A percentile compares a stretch with the other conserved stretches of the same genome.
These are phyloP conservation scores for Phenganax subtilis DNA, from an alignment of 92 coral and sea anemone species.

Conservation along the genomic window DNA sequence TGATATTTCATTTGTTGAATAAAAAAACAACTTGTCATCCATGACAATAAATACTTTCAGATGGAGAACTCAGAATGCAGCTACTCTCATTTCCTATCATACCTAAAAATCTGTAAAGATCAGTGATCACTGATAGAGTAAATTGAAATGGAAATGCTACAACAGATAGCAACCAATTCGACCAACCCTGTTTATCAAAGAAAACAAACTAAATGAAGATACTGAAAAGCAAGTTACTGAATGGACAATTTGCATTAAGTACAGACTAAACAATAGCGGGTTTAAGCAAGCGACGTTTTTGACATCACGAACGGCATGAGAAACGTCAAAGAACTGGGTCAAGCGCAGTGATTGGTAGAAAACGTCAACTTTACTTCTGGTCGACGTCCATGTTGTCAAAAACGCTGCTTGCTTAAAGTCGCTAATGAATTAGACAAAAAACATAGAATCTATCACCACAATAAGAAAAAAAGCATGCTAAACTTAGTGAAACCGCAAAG, in stretches of 20 bases:
- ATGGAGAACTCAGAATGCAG: not conserved
- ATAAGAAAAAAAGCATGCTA: too few species aligned
- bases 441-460: too few species aligned
- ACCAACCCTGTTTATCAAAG: not conserved
- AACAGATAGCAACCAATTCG: slow-evolving; percentile 55
- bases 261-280: not conserved
- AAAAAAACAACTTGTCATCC: not conserved
- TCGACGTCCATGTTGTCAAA: too few species aligned
- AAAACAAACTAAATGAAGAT: not conserved
- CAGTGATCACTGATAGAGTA: slow-evolving; percentile 57
- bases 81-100: slow-evolving; percentile 7
- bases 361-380: too few species aligned
- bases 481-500: too few species aligned
- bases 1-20: not conserved
- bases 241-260: not conserved
- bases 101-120: slow-evolving; percentile 74
- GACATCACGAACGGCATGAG: too few species aligned
- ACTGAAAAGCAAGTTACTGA: not conserved
- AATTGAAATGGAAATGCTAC: slow-evolving; percentile 69
- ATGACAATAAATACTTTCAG: not conserved
- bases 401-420: too few species aligned
- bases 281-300: too few species aligned
- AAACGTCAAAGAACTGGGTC: too few species aligned
- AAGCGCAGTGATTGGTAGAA: too few species aligned
- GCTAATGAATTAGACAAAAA: too few species aligned